These are phyloP conservation scores for Patiria miniata DNA, from an alignment of 35 echinoderm and acorn worm genomes.

Conservation along the genomic window DNA sequence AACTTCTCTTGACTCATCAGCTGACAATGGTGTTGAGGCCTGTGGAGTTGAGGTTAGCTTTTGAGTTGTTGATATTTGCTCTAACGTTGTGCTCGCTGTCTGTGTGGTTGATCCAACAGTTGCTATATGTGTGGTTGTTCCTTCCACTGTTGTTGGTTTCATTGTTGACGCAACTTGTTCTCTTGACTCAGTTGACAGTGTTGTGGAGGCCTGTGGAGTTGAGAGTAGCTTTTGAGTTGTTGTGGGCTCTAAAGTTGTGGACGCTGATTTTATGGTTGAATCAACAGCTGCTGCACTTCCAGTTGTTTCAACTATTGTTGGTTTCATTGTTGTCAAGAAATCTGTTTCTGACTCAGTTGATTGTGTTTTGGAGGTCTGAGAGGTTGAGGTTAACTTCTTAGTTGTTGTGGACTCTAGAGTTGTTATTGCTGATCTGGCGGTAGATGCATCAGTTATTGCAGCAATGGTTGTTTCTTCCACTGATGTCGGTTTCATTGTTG, in stretches of 20 bases:
- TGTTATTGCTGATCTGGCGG: not conserved
- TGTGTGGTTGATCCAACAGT: no score
- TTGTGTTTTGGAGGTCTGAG: not conserved
- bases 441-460: not conserved
- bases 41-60: not conserved
- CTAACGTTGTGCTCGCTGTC: not conserved
- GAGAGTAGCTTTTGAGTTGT: not conserved
- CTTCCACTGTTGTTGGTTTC: not conserved
- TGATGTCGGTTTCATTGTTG: not conserved
- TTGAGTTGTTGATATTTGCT: not conserved
- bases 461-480: not conserved
- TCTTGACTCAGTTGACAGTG: not conserved
- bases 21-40: no score
- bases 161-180: not conserved
- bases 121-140: not conserved
- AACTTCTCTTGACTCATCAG: not conserved
- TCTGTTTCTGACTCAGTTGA: slow-evolving; percentile 7
- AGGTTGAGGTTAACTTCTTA: not conserved
- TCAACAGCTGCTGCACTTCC: not conserved
- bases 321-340: not conserved
- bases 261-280: not conserved
- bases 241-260: not conserved
- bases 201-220: not conserved
- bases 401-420: not conserved
- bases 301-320: no score